These are phyloP conservation scores for Excalfactoria chinensis DNA, from an alignment of 2,113 vertebrate species.

Conservation along the genomic window DNA sequence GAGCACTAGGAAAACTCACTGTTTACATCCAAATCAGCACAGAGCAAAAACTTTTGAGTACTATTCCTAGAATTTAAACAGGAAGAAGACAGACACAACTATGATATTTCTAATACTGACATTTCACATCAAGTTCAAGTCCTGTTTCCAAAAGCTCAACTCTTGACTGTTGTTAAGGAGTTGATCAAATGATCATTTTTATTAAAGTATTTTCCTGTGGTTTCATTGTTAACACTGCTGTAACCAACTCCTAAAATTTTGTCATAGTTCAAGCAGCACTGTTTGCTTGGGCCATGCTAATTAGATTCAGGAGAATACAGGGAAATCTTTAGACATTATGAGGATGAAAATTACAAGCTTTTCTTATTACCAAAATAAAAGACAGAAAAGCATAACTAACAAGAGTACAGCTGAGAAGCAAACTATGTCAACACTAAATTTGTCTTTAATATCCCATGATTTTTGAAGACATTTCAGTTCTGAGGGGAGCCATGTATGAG, in stretches of 20 bases:
- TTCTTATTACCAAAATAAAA: neutral
- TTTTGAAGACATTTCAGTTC: neutral
- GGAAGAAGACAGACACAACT: neutral
- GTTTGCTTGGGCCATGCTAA: neutral
- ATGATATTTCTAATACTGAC: neutral
- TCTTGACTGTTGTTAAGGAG: neutral
- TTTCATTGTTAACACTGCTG: neutral
- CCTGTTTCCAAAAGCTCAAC: neutral
- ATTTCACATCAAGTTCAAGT: neutral
- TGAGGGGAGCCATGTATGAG: neutral
- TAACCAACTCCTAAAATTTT: neutral
- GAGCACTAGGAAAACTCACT: neutral
- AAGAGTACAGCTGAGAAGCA: neutral
- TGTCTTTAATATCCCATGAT: neutral
- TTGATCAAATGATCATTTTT: neutral
- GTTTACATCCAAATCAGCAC: neutral
- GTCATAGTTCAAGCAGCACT: too few species aligned
- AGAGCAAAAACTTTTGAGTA: neutral
- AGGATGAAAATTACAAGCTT: neutral
- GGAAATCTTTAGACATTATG: fast-evolving
- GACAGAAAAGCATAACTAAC: neutral
- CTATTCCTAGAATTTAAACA: neutral
- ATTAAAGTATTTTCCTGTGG: neutral
- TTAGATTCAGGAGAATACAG: neutral
- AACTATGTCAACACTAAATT: neutral